Percentiles rank a stretch among this genome's conserved stretches.
Conservation (phyloP, 2,888 invertebrate genomes). For the Andrena flavipes region DNA sequence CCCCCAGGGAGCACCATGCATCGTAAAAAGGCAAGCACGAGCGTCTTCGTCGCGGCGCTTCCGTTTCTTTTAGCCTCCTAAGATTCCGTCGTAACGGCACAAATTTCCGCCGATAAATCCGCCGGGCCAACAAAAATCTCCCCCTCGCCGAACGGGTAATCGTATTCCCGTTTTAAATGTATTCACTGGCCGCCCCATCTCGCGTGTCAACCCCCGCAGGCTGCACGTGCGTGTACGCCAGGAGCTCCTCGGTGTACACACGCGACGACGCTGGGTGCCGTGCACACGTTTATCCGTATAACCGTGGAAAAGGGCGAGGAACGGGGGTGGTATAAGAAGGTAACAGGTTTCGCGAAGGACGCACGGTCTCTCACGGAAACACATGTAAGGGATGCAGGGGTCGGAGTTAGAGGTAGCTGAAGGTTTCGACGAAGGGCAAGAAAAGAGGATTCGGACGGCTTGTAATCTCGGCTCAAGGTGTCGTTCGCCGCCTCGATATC, state of each 20-base stretch:
- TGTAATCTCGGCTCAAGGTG: conserved; percentile 82
- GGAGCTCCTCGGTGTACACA: conserved; percentile 31
- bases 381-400: conserved; percentile 68
- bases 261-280: not conserved
- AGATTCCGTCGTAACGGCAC: conserved; percentile 72
- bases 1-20: not conserved
- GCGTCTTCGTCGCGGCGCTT: conserved; percentile 50
- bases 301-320: conserved; percentile 30
- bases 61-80: conserved; percentile 65
- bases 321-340: conserved; percentile 58
- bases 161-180: conserved; percentile 82
- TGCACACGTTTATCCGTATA: conserved; percentile 55
- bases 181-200: conserved; percentile 72
- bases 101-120: conserved; percentile 82
- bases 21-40: conserved; percentile 6
- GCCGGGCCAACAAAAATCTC: conserved; percentile 69
- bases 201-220: conserved; percentile 5
- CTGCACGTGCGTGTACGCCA: conserved; percentile 16
- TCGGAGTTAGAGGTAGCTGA: conserved; percentile 55
- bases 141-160: conserved; percentile 72
- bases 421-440: conserved; percentile 68
- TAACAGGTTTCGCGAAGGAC: conserved; percentile 56
- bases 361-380: conserved; percentile 60
- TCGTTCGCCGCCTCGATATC: conserved; percentile 71
- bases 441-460: conserved; percentile 81